These are phyloP conservation scores for Drosophila baimaii DNA, from an alignment of 1,140 invertebrate species.

Conservation along the genomic window DNA sequence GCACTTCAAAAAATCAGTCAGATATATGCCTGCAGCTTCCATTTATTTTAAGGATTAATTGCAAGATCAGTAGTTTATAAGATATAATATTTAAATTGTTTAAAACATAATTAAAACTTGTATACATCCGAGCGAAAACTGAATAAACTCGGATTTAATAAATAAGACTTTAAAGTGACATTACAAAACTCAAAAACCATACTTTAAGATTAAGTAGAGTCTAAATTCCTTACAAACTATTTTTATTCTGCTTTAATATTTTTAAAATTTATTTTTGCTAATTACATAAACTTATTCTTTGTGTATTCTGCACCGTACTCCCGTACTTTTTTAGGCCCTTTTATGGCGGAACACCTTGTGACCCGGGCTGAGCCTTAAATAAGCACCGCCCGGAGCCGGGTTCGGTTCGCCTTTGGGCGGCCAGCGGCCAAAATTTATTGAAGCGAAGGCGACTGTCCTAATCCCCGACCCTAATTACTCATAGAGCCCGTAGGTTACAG, in stretches of 20 bases:
- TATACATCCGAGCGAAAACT: too few species aligned
- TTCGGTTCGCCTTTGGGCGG: conserved; percentile 45
- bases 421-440: conserved; percentile 64
- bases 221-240: not conserved
- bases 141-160: too few species aligned
- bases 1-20: conserved; percentile 12
- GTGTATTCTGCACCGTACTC: not conserved
- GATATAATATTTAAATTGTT: too few species aligned
- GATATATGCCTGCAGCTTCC: not conserved
- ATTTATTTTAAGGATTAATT: not conserved
- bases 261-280: not conserved
- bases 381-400: conserved; percentile 27
- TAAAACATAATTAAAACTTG: too few species aligned
- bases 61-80: not conserved
- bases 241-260: not conserved
- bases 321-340: conserved; percentile 28
- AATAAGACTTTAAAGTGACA: too few species aligned
- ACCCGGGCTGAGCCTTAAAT: conserved; percentile 48
- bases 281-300: not conserved
- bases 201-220: too few species aligned
- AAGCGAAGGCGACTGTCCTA: conserved; percentile 67
- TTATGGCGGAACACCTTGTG: conserved; percentile 48
- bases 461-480: conserved; percentile 80
- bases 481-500: conserved; percentile 50
- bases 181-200: too few species aligned